phyloP scores from a whole-genome alignment of 2,797 vertebrate genomes.

The Melanotaenia nigrans region DNA sequence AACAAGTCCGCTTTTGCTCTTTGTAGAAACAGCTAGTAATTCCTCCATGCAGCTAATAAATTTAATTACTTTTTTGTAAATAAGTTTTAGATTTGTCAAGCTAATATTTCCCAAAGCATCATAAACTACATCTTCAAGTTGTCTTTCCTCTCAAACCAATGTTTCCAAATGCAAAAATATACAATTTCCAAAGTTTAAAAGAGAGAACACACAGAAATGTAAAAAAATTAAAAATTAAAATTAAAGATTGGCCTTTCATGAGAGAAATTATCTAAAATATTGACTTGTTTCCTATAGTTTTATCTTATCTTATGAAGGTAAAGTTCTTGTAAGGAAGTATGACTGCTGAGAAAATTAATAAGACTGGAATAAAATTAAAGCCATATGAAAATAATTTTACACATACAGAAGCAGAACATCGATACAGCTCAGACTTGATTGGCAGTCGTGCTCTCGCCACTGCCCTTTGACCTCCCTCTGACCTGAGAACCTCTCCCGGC shows the following conservation, averaged over 20 bases:
- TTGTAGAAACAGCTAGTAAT: background rate
- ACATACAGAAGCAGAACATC: background rate
- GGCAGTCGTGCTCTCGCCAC: conserved; percentile 33
- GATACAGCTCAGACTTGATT: conserved; percentile 21
- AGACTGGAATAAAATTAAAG: background rate
- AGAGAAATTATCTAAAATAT: background rate
- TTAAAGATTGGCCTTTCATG: background rate
- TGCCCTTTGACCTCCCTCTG: conserved; percentile 60
- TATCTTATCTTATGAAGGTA: background rate
- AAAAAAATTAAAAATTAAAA: background rate
- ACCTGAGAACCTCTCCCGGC: conserved; percentile 66
- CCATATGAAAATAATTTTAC: background rate
- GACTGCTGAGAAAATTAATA: background rate
- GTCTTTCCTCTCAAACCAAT: too few relatives aligned
- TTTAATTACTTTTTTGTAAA: background rate
- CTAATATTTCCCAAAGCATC: too few relatives aligned
- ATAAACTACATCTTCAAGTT: too few relatives aligned
- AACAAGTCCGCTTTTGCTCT: background rate
- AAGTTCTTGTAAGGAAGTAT: background rate
- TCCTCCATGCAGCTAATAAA: background rate
- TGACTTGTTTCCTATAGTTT: background rate
- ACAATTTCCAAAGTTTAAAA: too few relatives aligned
- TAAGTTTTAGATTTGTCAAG: too few relatives aligned
- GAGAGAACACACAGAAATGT: too few relatives aligned
- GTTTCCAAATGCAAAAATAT: too few relatives aligned